Percentiles rank a stretch among this genome's conserved stretches.
These are phyloP conservation scores for Ginglymostoma cirratum DNA, from an alignment of 2,113 vertebrate genomes.

Conservation along the genomic window DNA sequence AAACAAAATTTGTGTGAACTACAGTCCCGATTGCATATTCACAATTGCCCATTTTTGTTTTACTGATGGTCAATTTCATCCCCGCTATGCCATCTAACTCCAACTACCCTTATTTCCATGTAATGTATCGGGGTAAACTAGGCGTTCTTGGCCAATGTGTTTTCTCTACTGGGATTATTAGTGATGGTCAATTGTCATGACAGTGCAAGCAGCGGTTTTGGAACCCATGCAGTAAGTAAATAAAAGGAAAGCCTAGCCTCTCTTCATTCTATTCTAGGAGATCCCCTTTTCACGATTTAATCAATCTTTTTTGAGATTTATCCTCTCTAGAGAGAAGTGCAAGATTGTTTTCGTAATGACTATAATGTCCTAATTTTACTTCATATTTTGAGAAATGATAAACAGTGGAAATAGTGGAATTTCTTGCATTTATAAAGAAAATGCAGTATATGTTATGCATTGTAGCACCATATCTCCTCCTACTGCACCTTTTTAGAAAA, in stretches of 20 bases:
- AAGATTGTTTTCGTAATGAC: constrained; percentile 69
- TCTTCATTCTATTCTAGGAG: constrained; percentile 16
- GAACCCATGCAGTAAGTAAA: not conserved
- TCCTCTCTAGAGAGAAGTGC: not conserved
- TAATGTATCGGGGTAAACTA: not conserved
- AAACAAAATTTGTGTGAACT: not conserved
- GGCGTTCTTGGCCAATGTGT: not conserved
- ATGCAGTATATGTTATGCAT: constrained; percentile 78
- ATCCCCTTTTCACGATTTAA: not conserved
- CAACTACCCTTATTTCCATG: not conserved
- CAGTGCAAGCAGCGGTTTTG: constrained; percentile 30
- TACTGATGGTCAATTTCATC: not conserved
- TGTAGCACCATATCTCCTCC: constrained; percentile 80
- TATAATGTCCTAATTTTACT: not conserved
- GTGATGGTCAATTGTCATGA: constrained; percentile 41
- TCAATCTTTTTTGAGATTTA: not conserved
- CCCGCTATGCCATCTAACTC: not conserved
- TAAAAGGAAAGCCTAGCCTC: constrained; percentile 38
- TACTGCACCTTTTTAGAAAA: constrained; percentile 78
- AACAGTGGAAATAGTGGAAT: not conserved
- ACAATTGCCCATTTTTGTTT: not conserved
- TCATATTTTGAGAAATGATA: not conserved
- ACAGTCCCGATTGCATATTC: not conserved
- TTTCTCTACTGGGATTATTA: not conserved
- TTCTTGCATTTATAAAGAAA: constrained; percentile 69